Base-by-base conservation (phyloP, 2,797 vertebrate species). In the Avahi laniger region DNA sequence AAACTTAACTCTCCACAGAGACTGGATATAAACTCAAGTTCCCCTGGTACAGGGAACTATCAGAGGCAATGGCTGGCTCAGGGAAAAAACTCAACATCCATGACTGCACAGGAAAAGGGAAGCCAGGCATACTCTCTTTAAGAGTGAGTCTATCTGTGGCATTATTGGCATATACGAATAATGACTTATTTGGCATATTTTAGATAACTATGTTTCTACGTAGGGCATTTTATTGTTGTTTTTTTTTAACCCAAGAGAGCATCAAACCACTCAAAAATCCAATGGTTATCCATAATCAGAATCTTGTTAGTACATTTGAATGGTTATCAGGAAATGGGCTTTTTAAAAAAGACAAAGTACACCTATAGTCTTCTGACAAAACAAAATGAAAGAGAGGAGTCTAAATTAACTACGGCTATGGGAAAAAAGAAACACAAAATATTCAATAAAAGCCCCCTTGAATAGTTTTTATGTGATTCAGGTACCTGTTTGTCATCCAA, bases 401-500 rank as follows among this genome's bases (percentile, higher is more conserved):
- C 48, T 91, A 91, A 89, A 86, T 89, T 57, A 93, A 69, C 52
- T 90, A 61, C 52, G 18, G 48, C 18, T 61, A 59, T 41, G 28
- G 75, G 59, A n/a, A 50, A 33, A 50, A 79, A 85, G 65, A 80
- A 92, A 72, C 20, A 81, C 33, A 81, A 76, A 76, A 78, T 18
- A 91, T 78, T 87, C 46, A 81, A 89, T 82, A 91, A 85, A 84
- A 65, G 48, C 33, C 15, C 28, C 26, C 52, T 95, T 93, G 67
- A 69, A 80, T 82, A 97, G 83, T 89, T 81, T 82, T 63, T 65
- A 65, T 76, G 67, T 96, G 33, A 75, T 73, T 43, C 89, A 96
- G 52, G 70, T 93, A 91, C 30, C 67, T 92, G 50, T 78, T 82
- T 84, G 86, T 95, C 85, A 89, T 82, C 93, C 7, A 81, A 97